Base-by-base conservation (phyloP, 2,113 vertebrate species). In the Toxotes chatareus region DNA sequence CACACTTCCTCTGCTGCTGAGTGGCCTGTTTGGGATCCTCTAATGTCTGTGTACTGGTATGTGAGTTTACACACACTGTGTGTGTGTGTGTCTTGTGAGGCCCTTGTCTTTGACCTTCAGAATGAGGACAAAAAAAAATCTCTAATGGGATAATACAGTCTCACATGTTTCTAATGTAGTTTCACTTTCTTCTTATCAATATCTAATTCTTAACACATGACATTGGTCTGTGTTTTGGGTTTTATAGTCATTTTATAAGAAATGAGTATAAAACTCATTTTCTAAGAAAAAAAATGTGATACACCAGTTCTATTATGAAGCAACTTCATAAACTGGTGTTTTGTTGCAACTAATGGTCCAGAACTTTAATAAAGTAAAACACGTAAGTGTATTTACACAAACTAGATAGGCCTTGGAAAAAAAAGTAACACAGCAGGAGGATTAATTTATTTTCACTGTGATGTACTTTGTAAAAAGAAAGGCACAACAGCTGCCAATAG, bases 1-100 rank as follows among this genome's bases (percentile, higher is more conserved):
- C 67, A 74, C 59, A 74, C 74, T 81, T 86, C 83, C 84, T 77
- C 23, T 75, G 74, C 76, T 80, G 67, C 79, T 1, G 40, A 73
- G 69, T 2, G 44, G n/a, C 60, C 76, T 51, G 38, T 76, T 32
- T 72, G n/a, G 19, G 75, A 79, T 76, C 76, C 44, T 76, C 56
- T 66, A 23, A 44, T 73, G 73, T 82, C 21, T 53, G 32, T 21
- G 13, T 63, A 65, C 55, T 40, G 31, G 32, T 36, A 49, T 77
- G n/a, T 34, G 19, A 55, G 64, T 42, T 69, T 47, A 40, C 14
- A 16, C 23, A 40, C 38, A 63, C 40, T 34, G 47, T 32, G 49
- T 34, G 10, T 40, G 46, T 27, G 38, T 27, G 21, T 62, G 67
- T 23, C 31, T 34, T 56, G 23, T 31, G 13, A 56, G 47, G 27